Base-by-base conservation (phyloP, 2,888 invertebrate species). In the Odontomyia ornata region DNA sequence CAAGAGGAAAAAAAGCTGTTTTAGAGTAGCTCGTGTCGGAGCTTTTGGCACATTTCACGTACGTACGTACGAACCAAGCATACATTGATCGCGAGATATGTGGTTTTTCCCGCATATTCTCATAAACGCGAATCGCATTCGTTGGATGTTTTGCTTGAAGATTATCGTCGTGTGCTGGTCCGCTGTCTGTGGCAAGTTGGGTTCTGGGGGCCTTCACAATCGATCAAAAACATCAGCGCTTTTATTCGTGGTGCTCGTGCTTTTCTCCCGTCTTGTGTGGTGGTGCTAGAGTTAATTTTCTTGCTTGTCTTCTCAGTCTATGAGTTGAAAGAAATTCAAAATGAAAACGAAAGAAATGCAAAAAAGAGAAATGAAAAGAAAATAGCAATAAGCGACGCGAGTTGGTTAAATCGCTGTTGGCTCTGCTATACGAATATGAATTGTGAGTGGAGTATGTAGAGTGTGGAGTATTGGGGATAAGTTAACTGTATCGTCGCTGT, bases 321-420 rank as follows among this genome's bases (percentile, higher is more conserved):
- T 30, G 47, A 47, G 15, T 25, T 25, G 69, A 69, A 67, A 69
- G 69, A 69, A 69, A 47, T 47, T 69, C 69, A n/a, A 69, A 47
- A 69, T 47, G 69, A 69, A 69, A 69, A 25, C 47, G 69, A 69
- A 69, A 69, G 69, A 69, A 69, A 69, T 69, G 69, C 13, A 69
- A 69, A 13, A 69, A 47, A 25, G 23, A 9, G 36, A 23, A 69
- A 7, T 7, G 15, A 4, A 4, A 69, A 23, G 46, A 46, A 69
- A 46, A 69, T 25, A 69, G 15, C 23, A 47, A 46, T 46, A 47
- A 69, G 30, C 25, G 18, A 21, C 69, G 47, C 46, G 47, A 46
- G 0, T 36, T 36, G 36, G 36, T 36, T 36, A 9, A 36, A 3
- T 36, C 36, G 36, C 3, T n/a, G n/a, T n/a, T 36, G 36, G 36